phyloP scores from a whole-genome alignment of 2,113 vertebrate species.

The Sitta europaea region DNA sequence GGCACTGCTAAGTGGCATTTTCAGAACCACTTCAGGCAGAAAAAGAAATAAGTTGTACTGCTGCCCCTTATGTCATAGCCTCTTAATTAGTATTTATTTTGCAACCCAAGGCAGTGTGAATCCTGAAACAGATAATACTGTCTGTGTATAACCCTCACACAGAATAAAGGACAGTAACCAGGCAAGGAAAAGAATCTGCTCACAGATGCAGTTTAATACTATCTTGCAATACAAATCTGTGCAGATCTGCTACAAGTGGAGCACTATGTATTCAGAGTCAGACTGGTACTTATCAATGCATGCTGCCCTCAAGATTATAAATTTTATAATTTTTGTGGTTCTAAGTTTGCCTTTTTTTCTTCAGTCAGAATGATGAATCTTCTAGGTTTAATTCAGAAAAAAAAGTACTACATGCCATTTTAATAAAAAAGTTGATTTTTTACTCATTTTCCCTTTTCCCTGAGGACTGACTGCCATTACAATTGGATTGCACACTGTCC shows the following conservation, averaged over 20 bases:
- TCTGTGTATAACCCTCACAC: background rate
- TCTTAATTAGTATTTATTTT: background rate
- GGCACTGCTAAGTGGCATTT: background rate
- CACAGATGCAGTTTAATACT: background rate
- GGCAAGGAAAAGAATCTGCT: background rate
- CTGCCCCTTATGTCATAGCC: rapidly evolving
- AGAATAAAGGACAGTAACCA: background rate
- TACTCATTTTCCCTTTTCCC: background rate
- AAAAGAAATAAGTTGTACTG: background rate
- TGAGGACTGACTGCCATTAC: background rate
- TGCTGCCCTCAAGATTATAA: background rate
- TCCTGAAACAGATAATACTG: background rate
- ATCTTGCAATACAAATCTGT: background rate
- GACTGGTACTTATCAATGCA: background rate
- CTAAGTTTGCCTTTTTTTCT: background rate
- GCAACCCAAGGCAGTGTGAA: background rate
- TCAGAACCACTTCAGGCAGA: background rate
- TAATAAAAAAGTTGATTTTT: background rate
- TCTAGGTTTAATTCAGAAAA: background rate
- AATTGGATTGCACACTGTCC: background rate
- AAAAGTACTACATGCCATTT: background rate
- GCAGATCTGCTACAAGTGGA: background rate
- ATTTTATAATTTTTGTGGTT: background rate
- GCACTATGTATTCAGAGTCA: background rate
- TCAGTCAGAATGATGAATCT: background rate